phyloP scores from a whole-genome alignment of 2,888 invertebrate species.

The Cataglyphis altisquamis region DNA sequence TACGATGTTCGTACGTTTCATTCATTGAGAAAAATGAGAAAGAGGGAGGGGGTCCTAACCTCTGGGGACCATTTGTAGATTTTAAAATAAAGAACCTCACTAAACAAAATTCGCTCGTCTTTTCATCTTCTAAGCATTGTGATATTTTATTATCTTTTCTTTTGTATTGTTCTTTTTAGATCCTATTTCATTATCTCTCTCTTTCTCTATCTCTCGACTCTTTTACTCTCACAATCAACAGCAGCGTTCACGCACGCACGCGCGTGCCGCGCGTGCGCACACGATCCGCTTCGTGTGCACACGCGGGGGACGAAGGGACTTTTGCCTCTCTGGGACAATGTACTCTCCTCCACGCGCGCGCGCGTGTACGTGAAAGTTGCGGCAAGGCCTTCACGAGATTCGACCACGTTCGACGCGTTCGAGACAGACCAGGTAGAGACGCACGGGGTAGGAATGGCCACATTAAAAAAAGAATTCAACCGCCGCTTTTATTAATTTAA shows the following conservation, averaged over 20 bases:
- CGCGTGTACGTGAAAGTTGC: constrained; percentile 31
- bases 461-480: constrained; percentile 15
- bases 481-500: constrained; percentile 22
- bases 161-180: not conserved
- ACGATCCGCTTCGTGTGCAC: constrained; percentile 7
- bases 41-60: not conserved
- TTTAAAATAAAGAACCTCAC: not conserved
- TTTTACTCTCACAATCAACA: constrained; percentile 1
- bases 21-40: constrained; percentile 14
- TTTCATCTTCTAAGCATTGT: not conserved
- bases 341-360: constrained; percentile 33
- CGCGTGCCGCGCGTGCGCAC: constrained; percentile 30
- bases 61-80: not conserved
- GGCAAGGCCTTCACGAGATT: constrained; percentile 33
- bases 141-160: not conserved
- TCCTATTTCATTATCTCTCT: not conserved
- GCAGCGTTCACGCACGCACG: constrained; percentile 8
- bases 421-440: constrained; percentile 6
- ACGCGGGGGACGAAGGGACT: constrained; percentile 16
- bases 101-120: not conserved
- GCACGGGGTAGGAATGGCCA: constrained; percentile 17
- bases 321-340: constrained; percentile 34
- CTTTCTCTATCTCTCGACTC: not conserved
- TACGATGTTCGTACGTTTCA: not conserved
- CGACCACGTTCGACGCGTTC: constrained; percentile 18